Evolutionary conservation across 2,888 invertebrate genomes (phyloP).

Genomic region (Ypsolopha sequella): DNA sequence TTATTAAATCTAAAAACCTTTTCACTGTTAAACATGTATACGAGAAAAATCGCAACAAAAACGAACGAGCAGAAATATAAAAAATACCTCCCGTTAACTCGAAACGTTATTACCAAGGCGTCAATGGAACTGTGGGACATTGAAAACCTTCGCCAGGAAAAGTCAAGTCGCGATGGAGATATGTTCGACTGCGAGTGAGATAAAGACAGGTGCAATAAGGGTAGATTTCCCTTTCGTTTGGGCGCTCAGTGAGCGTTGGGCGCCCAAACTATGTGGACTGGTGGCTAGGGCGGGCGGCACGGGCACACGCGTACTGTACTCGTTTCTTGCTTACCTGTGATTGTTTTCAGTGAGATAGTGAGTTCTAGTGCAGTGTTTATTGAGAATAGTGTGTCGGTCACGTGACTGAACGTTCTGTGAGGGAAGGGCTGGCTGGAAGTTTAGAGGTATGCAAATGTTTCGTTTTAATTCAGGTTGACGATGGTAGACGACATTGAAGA

Average conservation of each 20-base stretch:
- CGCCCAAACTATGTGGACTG: slow-evolving; percentile 24
- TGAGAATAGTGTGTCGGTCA: background rate
- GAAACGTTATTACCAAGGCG: slow-evolving; percentile 19
- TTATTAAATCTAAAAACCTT: background rate
- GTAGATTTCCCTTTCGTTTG: slow-evolving; percentile 61
- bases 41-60: background rate
- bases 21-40: background rate
- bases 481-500: no score
- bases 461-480: background rate
- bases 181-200: slow-evolving; percentile 12
- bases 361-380: background rate
- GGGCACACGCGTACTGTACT: slow-evolving; percentile 18
- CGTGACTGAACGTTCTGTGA: background rate
- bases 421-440: background rate
- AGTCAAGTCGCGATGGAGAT: slow-evolving; percentile 28
- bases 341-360: background rate
- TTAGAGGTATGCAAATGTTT: background rate
- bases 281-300: slow-evolving; percentile 18
- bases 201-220: slow-evolving; percentile 24
- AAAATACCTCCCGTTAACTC: background rate
- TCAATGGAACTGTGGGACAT: slow-evolving; percentile 55
- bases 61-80: background rate
- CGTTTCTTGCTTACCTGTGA: background rate
- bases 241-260: slow-evolving; percentile 21
- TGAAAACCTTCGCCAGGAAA: slow-evolving; percentile 32